Conservation (phyloP, 2,888 invertebrate species). For the Plagodis pulveraria region DNA sequence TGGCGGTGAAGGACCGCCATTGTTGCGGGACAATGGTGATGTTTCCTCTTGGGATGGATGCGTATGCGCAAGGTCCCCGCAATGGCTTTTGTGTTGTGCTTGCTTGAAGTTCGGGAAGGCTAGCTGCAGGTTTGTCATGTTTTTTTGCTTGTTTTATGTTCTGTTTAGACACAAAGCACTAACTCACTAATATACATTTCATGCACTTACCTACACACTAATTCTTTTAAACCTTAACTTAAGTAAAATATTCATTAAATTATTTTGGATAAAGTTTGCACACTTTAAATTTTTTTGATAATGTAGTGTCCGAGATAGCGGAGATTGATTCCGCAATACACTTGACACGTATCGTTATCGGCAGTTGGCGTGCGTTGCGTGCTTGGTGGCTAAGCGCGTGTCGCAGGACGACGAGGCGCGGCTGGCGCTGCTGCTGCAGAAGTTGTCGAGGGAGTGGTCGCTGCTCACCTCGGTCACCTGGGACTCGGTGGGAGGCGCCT, state of each 20-base stretch:
- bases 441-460: slow-evolving; percentile 90
- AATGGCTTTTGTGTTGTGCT: slow-evolving; percentile 37
- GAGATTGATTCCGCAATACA: slow-evolving; percentile 1
- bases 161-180: slow-evolving; percentile 3
- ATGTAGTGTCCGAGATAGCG: neutral
- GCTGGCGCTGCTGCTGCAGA: slow-evolving; percentile 88
- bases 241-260: too few species aligned
- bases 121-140: slow-evolving; percentile 33
- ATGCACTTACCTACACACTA: too few species aligned
- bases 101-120: slow-evolving; percentile 23
- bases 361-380: slow-evolving; percentile 88
- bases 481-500: slow-evolving; percentile 88
- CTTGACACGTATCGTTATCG: slow-evolving; percentile 1
- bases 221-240: too few species aligned
- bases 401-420: slow-evolving; percentile 90
- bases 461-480: slow-evolving; percentile 90
- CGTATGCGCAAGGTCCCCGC: slow-evolving; percentile 45
- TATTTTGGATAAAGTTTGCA: too few species aligned
- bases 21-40: slow-evolving; percentile 56
- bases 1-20: slow-evolving; percentile 54
- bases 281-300: too few species aligned
- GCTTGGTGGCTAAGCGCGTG: slow-evolving; percentile 88
- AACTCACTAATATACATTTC: neutral
- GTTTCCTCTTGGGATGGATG: slow-evolving; percentile 54
- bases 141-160: slow-evolving; percentile 13